Percentiles rank a stretch among this genome's conserved stretches.
Evolutionary conservation across 2,888 invertebrate species (phyloP).

Genomic region (Aporophyla nigra): DNA sequence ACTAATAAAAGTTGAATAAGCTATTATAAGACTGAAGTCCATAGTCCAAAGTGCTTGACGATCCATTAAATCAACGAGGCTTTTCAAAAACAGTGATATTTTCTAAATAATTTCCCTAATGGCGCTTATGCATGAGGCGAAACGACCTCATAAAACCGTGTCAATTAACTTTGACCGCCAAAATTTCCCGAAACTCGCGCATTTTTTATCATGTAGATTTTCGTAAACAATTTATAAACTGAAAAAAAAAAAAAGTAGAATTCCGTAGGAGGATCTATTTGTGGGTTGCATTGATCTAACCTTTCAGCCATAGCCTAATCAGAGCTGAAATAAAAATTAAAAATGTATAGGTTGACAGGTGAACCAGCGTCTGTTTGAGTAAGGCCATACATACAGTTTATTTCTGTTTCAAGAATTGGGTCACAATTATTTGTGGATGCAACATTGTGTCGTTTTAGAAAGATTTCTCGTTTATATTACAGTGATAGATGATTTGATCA

Average conservation of each 20-base stretch:
- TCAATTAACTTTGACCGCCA: conserved; percentile 37
- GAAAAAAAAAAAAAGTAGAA: conserved; percentile 9
- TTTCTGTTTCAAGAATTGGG: conserved; percentile 67
- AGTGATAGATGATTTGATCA: conserved; percentile 43
- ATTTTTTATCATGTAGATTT: conserved; percentile 21
- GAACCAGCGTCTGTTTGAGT: conserved; percentile 59
- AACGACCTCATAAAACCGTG: conserved; percentile 41
- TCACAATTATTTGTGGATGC: conserved; percentile 64
- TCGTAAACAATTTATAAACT: not conserved
- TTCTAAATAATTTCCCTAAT: conserved; percentile 54
- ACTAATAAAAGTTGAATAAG: conserved; percentile 8
- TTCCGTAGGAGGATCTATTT: conserved; percentile 27
- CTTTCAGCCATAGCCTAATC: conserved; percentile 28
- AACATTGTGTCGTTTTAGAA: conserved; percentile 61
- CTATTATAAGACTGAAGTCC: not conserved
- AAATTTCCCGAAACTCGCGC: conserved; percentile 8
- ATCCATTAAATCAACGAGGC: conserved; percentile 32
- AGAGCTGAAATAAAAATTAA: conserved; percentile 47
- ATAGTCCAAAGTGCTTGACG: conserved; percentile 23
- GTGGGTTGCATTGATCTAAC: conserved; percentile 27
- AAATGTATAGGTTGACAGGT: conserved; percentile 58
- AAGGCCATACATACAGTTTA: conserved; percentile 66
- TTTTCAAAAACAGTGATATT: conserved; percentile 39
- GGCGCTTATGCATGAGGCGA: conserved; percentile 37
- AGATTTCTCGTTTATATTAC: conserved; percentile 52